Evolutionary conservation across 2,888 invertebrate genomes (phyloP).

Genomic region (Nematopogon swammerdamellus): DNA sequence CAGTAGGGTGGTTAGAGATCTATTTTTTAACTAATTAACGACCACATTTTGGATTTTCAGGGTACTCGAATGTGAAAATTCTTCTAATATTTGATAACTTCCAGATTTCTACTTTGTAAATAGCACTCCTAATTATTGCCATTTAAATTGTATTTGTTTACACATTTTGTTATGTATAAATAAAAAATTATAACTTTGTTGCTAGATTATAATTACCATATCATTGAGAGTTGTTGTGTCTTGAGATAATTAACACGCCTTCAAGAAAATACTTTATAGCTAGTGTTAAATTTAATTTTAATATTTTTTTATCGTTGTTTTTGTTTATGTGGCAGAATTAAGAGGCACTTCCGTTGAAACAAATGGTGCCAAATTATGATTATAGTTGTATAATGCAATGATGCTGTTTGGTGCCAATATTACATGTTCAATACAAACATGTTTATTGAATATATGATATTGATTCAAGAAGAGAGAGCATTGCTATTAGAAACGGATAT

Average conservation of each 20-base stretch:
- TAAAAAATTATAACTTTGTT: not conserved
- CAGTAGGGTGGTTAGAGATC: not conserved
- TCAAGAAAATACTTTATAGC: constrained; percentile 15
- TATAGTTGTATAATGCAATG: too few species aligned
- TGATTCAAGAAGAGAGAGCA: too few species aligned
- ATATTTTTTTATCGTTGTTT: constrained; percentile 28
- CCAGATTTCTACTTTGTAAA: not conserved
- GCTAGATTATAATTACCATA: not conserved
- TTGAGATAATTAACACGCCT: too few species aligned
- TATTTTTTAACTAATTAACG: not conserved
- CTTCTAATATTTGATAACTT: not conserved
- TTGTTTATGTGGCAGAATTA: constrained; percentile 24
- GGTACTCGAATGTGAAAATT: not conserved
- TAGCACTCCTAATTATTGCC: not conserved
- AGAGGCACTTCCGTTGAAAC: too few species aligned
- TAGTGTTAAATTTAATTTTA: constrained; percentile 16
- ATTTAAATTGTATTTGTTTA: not conserved
- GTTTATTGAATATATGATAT: too few species aligned
- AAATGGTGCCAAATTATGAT: too few species aligned
- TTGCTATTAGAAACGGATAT: too few species aligned
- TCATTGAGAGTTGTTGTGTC: too few species aligned
- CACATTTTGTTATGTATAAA: not conserved
- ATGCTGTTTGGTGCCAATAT: too few species aligned
- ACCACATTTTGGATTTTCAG: not conserved
- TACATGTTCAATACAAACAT: too few species aligned